Base-by-base conservation (phyloP, 2,113 vertebrate species). In the Ictalurus furcatus region DNA sequence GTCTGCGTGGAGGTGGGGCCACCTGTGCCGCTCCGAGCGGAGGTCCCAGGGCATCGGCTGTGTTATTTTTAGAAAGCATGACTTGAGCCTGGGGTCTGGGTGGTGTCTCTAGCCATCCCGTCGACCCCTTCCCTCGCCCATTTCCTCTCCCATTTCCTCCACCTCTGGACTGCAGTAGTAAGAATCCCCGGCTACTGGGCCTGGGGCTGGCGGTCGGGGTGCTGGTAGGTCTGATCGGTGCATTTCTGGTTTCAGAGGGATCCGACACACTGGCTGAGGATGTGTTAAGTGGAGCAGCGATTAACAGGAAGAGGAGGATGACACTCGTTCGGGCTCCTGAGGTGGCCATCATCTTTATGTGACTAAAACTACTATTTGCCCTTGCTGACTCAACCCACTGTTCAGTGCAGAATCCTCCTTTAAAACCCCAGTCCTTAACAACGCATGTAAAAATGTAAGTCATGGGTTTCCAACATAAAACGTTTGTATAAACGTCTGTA, bases 331-430 rank as follows among this genome's bases (percentile, higher is more conserved):
- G 87, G 92, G 95, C 93, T 94, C 93, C 94, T 91, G 92, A 93
- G 90, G 94, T 94, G 94, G 95, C 94, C 92, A 94, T 95, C 95
- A 96, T 96, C 94, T 96, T 96, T 94, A 95, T 94, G 95, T 95
- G 95, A 94, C 94, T 95, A 94, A 94, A 91, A 91, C 92, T 92
- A 93, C 95, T 95, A 94, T 94, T 95, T 95, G 95, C 90, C 95
- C 91, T 92, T 85, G 90, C 92, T 94, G 94, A 95, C 91, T 95
- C 94, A 93, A 95, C 91, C 37, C 71, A 91, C 92, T 79, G 91
- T 91, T 91, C 91, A 93, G 90, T 84, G 91, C 87, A 92, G 93
- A 93, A 91, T 94, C 90, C 88, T 90, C 89, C 92, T 93, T 92
- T 92, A 91, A 91, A 90, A 93, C 90, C 90, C 92, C 93, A 90